These are phyloP conservation scores for Mimas tiliae DNA, from an alignment of 2,888 invertebrate species.

Conservation along the genomic window DNA sequence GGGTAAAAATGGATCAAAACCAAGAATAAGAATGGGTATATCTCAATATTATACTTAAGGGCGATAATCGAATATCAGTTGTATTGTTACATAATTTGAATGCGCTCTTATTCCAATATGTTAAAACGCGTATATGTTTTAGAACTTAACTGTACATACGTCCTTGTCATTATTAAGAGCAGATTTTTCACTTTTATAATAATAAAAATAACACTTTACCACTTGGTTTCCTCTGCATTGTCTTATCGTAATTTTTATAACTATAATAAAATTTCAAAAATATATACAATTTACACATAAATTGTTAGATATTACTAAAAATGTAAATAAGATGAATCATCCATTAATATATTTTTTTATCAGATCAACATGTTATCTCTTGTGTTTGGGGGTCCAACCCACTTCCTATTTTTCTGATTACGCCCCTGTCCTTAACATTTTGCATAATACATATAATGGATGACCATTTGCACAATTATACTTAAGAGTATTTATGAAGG, in stretches of 20 bases:
- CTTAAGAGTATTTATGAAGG: neutral
- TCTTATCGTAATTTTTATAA: neutral
- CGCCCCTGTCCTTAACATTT: neutral
- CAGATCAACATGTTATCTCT: neutral
- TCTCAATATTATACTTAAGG: neutral
- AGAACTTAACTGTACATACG: neutral
- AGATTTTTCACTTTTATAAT: too few species aligned
- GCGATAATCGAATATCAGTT: neutral
- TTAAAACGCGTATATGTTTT: neutral
- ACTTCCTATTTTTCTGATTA: neutral
- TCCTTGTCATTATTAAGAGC: neutral
- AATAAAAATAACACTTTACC: neutral
- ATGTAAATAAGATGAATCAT: neutral
- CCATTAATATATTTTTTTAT: neutral
- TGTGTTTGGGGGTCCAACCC: neutral
- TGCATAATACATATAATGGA: neutral
- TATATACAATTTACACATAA: slow-evolving; percentile 16
- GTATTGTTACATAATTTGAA: neutral
- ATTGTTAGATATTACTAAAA: neutral
- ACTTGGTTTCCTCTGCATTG: neutral
- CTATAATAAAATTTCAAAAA: slow-evolving; percentile 7
- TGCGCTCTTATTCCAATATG: neutral
- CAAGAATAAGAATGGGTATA: neutral
- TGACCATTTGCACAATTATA: neutral
- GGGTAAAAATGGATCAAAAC: too few species aligned